Evolutionary conservation across 2,797 vertebrate species (phyloP).

Genomic region (Catostomus latipinnis): DNA sequence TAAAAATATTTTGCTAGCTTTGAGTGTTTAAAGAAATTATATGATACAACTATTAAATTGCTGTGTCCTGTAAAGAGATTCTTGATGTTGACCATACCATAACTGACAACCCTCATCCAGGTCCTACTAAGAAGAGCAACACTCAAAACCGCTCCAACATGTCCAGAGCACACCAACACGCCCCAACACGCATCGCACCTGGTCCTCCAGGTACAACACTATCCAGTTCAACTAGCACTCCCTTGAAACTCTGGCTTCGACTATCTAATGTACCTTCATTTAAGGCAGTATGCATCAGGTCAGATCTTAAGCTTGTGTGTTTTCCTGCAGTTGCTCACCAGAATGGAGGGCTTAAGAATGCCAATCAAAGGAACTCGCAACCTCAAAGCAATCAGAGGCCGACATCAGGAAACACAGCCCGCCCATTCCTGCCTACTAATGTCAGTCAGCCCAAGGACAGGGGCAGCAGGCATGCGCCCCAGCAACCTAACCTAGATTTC

Average conservation of each 20-base stretch:
- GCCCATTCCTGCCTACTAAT: conserved; percentile 84
- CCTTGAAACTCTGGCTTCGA: not conserved
- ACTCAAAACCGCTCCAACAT: conserved; percentile 70
- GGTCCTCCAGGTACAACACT: conserved; percentile 87
- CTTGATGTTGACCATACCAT: not conserved
- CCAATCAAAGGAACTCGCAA: conserved; percentile 75
- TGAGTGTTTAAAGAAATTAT: too few relatives aligned
- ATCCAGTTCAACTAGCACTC: not conserved
- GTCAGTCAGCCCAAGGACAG: conserved; percentile 72
- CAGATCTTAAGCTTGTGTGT: not conserved
- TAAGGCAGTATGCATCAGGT: not conserved
- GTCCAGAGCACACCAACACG: conserved; percentile 77
- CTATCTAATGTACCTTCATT: not conserved
- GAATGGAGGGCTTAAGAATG: conserved; percentile 85
- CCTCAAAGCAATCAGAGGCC: conserved; percentile 77
- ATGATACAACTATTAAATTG: too few relatives aligned
- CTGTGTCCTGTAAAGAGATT: not conserved
- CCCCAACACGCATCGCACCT: conserved; percentile 87
- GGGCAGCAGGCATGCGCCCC: conserved; percentile 73
- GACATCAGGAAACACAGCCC: conserved; percentile 64
- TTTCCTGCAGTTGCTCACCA: conserved; percentile 82
- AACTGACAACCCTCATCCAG: conserved; percentile 69
- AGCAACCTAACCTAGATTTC: conserved; percentile 88
- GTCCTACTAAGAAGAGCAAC: conserved; percentile 85
- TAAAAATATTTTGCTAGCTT: too few relatives aligned